phyloP scores from a whole-genome alignment of 2,888 invertebrate genomes.

The Sarcophaga subvicina region DNA sequence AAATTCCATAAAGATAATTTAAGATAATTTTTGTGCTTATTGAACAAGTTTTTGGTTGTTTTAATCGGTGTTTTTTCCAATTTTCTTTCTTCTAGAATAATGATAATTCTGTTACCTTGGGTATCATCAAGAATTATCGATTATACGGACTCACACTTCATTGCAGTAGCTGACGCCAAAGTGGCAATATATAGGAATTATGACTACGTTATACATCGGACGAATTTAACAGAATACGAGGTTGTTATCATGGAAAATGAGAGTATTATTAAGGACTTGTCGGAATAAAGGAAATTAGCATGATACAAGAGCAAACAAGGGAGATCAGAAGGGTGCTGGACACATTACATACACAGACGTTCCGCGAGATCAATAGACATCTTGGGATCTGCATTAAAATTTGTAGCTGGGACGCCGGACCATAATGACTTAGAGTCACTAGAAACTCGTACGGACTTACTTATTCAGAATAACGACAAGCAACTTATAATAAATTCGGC shows the following conservation, averaged over 20 bases:
- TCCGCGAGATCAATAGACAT: too few species aligned
- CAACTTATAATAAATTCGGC: neutral
- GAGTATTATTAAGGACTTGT: neutral
- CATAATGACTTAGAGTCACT: neutral
- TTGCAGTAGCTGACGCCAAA: conserved; percentile 32
- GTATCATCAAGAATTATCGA: conserved; percentile 27
- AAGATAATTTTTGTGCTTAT: conserved; percentile 12
- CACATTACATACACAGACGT: neutral
- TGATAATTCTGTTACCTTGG: neutral
- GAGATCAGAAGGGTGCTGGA: conserved; percentile 13
- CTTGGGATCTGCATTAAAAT: too few species aligned
- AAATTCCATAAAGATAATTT: conserved; percentile 34
- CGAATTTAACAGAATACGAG: conserved; percentile 32
- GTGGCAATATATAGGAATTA: conserved; percentile 30
- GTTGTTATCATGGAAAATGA: conserved; percentile 12
- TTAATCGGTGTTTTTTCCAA: conserved; percentile 1
- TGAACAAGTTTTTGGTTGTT: neutral
- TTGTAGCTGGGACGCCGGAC: too few species aligned
- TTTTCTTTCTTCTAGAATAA: conserved; percentile 14
- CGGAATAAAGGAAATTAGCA: conserved; percentile 11
- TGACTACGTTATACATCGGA: conserved; percentile 29
- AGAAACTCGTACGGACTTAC: neutral
- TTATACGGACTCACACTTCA: conserved; percentile 41
- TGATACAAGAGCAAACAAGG: conserved; percentile 27
- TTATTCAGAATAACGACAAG: conserved; percentile 15